These are phyloP conservation scores for Phortica variegata DNA, from an alignment of 1,140 invertebrate genomes.

Conservation along the genomic window DNA sequence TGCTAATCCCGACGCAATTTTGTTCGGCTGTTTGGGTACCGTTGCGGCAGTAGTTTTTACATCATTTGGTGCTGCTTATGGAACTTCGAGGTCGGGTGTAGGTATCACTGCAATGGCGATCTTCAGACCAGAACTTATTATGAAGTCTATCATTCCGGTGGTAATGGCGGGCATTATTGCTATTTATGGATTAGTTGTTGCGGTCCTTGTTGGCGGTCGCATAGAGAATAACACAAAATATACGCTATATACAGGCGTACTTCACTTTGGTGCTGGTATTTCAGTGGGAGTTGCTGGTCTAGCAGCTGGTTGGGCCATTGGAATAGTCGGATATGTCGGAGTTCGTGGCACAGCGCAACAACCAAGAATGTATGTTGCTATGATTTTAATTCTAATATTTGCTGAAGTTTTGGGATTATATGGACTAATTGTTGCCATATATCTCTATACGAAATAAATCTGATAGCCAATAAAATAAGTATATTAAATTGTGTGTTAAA, in stretches of 20 bases:
- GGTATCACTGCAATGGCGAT: conserved; percentile 1
- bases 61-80: conserved; percentile 2
- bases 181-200: conserved; percentile 91
- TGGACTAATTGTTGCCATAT: conserved; percentile 89
- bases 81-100: not conserved
- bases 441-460: conserved; percentile 74
- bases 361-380: conserved; percentile 86
- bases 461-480: too few species aligned
- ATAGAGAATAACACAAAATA: conserved; percentile 51
- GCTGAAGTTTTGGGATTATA: conserved; percentile 93
- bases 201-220: conserved; percentile 80
- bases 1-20: too few species aligned
- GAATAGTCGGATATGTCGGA: conserved; percentile 87
- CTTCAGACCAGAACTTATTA: conserved; percentile 1
- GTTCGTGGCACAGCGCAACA: conserved; percentile 90
- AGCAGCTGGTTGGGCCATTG: conserved; percentile 87
- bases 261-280: conserved; percentile 84
- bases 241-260: conserved; percentile 76
- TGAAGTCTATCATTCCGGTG: conserved; percentile 4
- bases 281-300: conserved; percentile 85
- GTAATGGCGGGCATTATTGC: too few species aligned
- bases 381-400: conserved; percentile 95
- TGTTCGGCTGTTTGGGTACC: conserved; percentile 97
- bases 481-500: too few species aligned
- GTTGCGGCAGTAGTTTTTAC: conserved; percentile 92